A percentile compares a stretch with the other conserved stretches of the same genome.
phyloP scores from a whole-genome alignment of 2,113 vertebrate species.

The western clawed frog (Xenopus tropicalis) region DNA sequence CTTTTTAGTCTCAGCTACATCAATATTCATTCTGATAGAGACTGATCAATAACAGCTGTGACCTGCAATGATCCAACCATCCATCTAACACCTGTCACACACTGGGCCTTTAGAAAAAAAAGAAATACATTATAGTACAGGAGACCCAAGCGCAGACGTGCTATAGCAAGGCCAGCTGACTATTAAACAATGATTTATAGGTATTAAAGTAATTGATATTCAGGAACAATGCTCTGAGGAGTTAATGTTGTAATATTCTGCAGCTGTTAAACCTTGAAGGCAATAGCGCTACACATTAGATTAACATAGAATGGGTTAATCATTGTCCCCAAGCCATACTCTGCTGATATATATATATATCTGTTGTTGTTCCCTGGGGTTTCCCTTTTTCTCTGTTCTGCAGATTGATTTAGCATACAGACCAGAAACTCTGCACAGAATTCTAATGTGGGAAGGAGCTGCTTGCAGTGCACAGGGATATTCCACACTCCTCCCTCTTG shows the following conservation, averaged over 20 bases:
- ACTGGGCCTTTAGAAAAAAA: not conserved
- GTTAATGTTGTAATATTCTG: not conserved
- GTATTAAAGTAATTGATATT: no score
- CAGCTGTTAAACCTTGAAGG: not conserved
- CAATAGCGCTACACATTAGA: not conserved
- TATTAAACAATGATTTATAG: slow-evolving; percentile 3
- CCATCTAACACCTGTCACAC: slow-evolving; percentile 3
- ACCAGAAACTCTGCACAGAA: slow-evolving; percentile 18
- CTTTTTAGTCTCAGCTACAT: not conserved
- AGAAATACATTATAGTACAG: not conserved
- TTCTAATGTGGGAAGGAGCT: slow-evolving; percentile 7
- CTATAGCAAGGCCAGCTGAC: not conserved
- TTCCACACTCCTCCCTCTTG: not conserved
- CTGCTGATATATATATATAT: not conserved
- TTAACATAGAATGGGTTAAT: no score
- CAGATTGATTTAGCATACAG: slow-evolving; percentile 19
- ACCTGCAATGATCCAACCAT: slow-evolving; percentile 5
- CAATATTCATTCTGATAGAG: slow-evolving; percentile 14
- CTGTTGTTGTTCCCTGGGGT: slow-evolving; percentile 14
- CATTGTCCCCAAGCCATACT: not conserved
- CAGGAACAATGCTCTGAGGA: not conserved
- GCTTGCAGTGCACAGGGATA: slow-evolving; percentile 11
- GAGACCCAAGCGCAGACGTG: not conserved
- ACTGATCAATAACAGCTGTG: slow-evolving; percentile 13
- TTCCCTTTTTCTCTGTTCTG: slow-evolving; percentile 12